Percentiles rank a stretch among this genome's conserved stretches.
These are phyloP conservation scores for Lepidocyrtoides sp. DNA, from an alignment of 2,888 invertebrate genomes.

Conservation along the genomic window DNA sequence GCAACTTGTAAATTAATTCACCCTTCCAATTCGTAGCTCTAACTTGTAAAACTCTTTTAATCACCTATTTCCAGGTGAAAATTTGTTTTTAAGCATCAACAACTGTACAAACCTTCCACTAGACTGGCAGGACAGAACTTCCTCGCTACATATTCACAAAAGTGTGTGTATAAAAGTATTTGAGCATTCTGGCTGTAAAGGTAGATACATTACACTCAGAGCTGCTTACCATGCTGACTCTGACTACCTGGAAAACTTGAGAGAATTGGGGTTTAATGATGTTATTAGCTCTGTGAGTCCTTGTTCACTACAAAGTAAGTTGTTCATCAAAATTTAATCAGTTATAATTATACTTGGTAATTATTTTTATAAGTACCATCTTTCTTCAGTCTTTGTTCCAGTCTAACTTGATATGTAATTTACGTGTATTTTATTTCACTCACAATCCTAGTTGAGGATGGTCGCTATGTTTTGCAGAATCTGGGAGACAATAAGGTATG, in stretches of 20 bases:
- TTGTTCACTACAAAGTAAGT: conserved; percentile 80
- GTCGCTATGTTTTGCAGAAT: conserved; percentile 81
- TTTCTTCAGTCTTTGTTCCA: no score
- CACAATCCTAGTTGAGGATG: conserved; percentile 77
- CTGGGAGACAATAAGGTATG: conserved; percentile 81
- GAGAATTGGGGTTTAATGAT: conserved; percentile 81
- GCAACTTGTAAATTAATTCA: neutral
- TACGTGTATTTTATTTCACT: neutral
- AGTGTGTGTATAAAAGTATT: conserved; percentile 81
- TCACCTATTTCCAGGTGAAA: conserved; percentile 73
- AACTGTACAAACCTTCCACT: conserved; percentile 81
- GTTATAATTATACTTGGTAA: no score
- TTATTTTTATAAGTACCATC: no score
- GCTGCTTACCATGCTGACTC: conserved; percentile 78
- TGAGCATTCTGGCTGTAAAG: conserved; percentile 81
- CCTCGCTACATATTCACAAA: conserved; percentile 78
- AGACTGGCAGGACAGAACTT: conserved; percentile 81
- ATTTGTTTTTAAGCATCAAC: conserved; percentile 75
- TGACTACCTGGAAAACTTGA: conserved; percentile 80
- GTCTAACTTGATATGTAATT: neutral
- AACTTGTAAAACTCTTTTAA: neutral
- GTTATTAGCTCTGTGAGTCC: conserved; percentile 81
- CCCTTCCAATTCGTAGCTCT: neutral
- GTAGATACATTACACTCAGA: conserved; percentile 77
- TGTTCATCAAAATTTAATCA: neutral